Evolutionary conservation across 2,113 vertebrate species (phyloP).

Genomic region (Chlorocebus sabaeus): DNA sequence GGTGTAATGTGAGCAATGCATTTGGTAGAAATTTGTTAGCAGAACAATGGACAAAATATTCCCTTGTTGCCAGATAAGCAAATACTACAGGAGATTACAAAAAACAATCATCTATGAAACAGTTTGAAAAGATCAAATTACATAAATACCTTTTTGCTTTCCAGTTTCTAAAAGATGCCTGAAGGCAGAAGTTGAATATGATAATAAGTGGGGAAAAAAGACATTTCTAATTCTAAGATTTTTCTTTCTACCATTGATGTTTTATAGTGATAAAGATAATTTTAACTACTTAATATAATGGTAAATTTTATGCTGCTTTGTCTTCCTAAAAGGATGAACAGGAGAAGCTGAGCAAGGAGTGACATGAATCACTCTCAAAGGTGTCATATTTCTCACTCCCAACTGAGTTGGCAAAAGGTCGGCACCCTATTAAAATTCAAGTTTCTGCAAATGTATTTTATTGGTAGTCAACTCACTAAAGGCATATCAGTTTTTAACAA

Average conservation of each 20-base stretch:
- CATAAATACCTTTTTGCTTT: not conserved
- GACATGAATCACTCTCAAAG: conserved; percentile 11
- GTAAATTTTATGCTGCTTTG: conserved; percentile 20
- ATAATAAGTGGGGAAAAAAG: not conserved
- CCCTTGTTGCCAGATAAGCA: not conserved
- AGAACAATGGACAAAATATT: not conserved
- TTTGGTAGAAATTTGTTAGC: not conserved
- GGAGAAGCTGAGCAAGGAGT: not conserved
- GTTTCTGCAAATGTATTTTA: conserved; percentile 38
- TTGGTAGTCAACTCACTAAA: conserved; percentile 31
- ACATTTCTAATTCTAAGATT: not conserved
- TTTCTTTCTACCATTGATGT: not conserved
- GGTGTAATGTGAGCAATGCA: not conserved
- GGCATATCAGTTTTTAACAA: not conserved
- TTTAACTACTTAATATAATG: not conserved
- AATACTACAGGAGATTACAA: not conserved
- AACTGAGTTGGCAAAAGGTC: conserved; percentile 50
- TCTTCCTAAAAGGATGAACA: conserved; percentile 39
- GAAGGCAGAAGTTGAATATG: not conserved
- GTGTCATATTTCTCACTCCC: conserved; percentile 46
- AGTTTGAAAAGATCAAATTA: not conserved
- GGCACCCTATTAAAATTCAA: conserved; percentile 52
- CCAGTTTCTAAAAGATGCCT: conserved; percentile 1
- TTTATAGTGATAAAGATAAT: not conserved
- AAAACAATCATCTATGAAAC: not conserved